Evolutionary conservation across 2,113 vertebrate species (phyloP), one percentile per base, ranked within the genome.

Genomic region (Stigmatopora argus): DNA sequence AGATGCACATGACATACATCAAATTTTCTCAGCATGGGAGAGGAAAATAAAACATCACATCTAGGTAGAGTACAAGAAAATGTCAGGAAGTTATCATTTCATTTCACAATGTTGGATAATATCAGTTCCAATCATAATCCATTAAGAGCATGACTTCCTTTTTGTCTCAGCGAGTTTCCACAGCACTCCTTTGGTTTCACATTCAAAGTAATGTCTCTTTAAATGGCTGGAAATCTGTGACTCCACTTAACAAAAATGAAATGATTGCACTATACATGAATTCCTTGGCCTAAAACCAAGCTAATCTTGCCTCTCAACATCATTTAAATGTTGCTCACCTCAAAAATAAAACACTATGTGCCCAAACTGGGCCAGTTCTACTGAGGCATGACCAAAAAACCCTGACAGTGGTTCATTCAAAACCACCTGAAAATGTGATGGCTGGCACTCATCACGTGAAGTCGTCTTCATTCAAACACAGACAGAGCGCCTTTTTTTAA

Each of bases 221-320:
- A 70, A 70, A 65, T 62, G 69, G 52, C 26, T 73, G 53, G 44
- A 71, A 78, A 75, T 73, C 67, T 70, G 59, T 58, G 34, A 23
- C 69, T 71, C 74, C 74, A 12, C 64, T 71, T 69, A 52, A 74
- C 74, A 67, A 48, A 74, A 74, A 67, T 70, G 48, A 75, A 66
- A 17, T 55, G 45, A 45, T 62, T 46, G 61, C 9, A 64, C 51
- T 66, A 45, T 62, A 44, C 46, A 70, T 66, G 49, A 55, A 69
- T 73, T 81, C 78, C 83, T 79, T 85, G 83, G 82, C 83, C 74
- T 82, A 68, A 74, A 75, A 77, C 82, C 74, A 80, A 76, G 69
- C 75, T 55, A 35, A 53, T 31, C 51, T 67, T 66, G 64, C 68
- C 55, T 65, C 46, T 46, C 12, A 47, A 66, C 62, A 68, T 67